These are phyloP conservation scores for Muscidifurax raptorellus DNA, from an alignment of 1,140 invertebrate genomes.

Conservation along the genomic window DNA sequence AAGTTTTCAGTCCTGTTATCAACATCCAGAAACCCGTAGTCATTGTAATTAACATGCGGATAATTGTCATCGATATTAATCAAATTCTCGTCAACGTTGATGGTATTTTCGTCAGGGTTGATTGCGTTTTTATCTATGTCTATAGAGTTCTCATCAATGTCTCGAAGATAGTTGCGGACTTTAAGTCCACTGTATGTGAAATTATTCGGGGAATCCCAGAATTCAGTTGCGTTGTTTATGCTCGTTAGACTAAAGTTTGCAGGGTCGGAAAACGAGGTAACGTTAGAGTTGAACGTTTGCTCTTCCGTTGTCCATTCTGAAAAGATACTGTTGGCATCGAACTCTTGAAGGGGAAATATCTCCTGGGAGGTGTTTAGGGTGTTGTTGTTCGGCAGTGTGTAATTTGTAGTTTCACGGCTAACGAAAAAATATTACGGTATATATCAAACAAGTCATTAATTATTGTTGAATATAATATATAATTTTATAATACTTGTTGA, in stretches of 20 bases:
- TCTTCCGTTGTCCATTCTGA: constrained; percentile 5
- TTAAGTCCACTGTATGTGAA: neutral
- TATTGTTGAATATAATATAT: neutral
- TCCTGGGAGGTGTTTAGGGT: neutral
- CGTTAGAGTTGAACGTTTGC: neutral
- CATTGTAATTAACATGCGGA: constrained; percentile 26
- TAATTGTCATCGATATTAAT: constrained; percentile 37
- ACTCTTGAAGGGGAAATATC: neutral
- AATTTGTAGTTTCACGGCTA: neutral
- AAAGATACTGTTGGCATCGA: constrained; percentile 21
- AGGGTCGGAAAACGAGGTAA: neutral
- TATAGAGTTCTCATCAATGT: constrained; percentile 17
- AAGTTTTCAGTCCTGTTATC: constrained; percentile 30
- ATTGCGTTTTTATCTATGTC: constrained; percentile 3
- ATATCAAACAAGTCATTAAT: neutral
- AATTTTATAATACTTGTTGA: constrained; percentile 3
- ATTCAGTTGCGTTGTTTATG: neutral
- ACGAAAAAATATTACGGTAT: neutral
- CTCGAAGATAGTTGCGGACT: neutral
- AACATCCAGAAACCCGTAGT: constrained; percentile 14
- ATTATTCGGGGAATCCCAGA: neutral
- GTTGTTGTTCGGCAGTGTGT: neutral
- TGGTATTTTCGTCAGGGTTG: neutral
- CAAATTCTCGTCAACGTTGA: neutral
- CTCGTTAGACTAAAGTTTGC: neutral